Percentiles rank a stretch among this genome's conserved stretches.
Evolutionary conservation across 1,140 invertebrate species (phyloP).

Genomic region (Zaprionus vittiger): DNA sequence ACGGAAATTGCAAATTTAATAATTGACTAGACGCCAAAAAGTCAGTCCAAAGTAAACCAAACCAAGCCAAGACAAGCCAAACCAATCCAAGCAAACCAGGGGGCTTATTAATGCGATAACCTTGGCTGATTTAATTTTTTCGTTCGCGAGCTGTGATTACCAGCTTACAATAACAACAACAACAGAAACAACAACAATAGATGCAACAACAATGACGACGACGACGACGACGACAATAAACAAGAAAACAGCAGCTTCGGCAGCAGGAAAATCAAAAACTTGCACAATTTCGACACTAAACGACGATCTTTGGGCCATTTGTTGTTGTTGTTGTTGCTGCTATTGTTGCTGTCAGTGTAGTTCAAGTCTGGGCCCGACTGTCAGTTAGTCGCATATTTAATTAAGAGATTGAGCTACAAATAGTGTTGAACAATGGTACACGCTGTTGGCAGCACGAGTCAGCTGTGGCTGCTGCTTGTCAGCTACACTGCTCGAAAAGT

Average conservation of each 20-base stretch:
- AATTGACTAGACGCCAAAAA: constrained; percentile 70
- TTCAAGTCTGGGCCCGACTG: constrained; percentile 36
- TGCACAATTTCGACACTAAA: constrained; percentile 83
- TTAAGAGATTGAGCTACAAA: constrained; percentile 82
- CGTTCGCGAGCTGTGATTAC: constrained; percentile 72
- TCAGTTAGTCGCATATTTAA: constrained; percentile 81
- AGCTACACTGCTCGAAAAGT: constrained; percentile 53
- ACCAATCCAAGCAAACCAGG: constrained; percentile 48
- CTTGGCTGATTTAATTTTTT: constrained; percentile 82
- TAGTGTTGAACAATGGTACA: constrained; percentile 78
- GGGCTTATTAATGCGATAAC: constrained; percentile 83
- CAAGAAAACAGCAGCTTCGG: constrained; percentile 36
- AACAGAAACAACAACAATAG: constrained; percentile 10
- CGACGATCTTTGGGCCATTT: constrained; percentile 61
- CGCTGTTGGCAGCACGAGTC: constrained; percentile 66
- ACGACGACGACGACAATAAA: constrained; percentile 31
- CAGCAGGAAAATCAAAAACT: constrained; percentile 69
- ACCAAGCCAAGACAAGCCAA: constrained; percentile 1
- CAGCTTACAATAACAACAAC: constrained; percentile 34
- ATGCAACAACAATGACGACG: constrained; percentile 29
- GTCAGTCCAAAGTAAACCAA: constrained; percentile 31
- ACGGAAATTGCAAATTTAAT: constrained; percentile 84
- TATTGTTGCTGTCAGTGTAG: constrained; percentile 17
- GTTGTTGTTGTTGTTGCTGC: neutral
- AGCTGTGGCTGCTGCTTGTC: constrained; percentile 4